These are phyloP conservation scores for Antechinus stuartii DNA, from an alignment of 2,113 vertebrate species.

Conservation along the genomic window DNA sequence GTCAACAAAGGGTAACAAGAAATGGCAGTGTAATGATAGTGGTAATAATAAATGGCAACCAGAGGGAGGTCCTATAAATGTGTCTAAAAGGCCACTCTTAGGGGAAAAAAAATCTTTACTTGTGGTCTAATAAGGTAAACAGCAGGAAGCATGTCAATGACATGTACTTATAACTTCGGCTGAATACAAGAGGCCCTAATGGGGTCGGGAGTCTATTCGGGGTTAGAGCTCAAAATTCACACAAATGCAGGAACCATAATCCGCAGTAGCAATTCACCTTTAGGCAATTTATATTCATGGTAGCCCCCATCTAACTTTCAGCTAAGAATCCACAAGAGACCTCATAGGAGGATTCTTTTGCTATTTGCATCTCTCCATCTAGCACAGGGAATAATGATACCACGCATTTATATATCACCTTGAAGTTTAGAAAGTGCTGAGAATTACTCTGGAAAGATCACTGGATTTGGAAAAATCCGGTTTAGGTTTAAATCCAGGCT, in stretches of 20 bases:
- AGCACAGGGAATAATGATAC: background rate
- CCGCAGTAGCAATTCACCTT: background rate
- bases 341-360: background rate
- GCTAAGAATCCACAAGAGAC: background rate
- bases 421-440: background rate
- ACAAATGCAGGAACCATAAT: background rate
- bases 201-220: background rate
- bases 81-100: background rate
- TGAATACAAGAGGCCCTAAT: background rate
- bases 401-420: slow-evolving; percentile 1
- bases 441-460: background rate
- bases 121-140: background rate
- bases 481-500: background rate
- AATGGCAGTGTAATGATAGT: background rate
- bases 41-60: background rate
- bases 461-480: background rate
- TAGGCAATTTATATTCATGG: slow-evolving; percentile 1
- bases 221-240: background rate
- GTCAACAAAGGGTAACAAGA: background rate
- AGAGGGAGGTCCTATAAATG: background rate
- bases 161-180: background rate
- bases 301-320: background rate
- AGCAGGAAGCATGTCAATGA: background rate
- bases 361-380: background rate
- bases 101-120: background rate